These are phyloP conservation scores for Oxycera nigricornis DNA, from an alignment of 2,888 invertebrate genomes.

Conservation along the genomic window DNA sequence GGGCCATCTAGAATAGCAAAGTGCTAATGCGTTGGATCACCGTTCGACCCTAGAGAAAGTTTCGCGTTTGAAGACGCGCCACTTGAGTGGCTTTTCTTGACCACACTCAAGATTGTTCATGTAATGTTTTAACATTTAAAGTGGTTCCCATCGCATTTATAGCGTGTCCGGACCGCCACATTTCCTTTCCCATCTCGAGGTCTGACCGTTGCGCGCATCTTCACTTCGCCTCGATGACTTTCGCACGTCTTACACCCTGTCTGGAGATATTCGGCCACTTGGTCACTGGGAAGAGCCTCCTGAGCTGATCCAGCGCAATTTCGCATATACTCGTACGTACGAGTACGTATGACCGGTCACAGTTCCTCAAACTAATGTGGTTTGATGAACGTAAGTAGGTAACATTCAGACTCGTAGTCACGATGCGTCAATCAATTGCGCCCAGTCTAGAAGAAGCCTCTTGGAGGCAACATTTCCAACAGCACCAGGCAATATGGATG, in stretches of 20 bases:
- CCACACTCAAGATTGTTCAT: slow-evolving; percentile 32
- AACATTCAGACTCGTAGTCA: slow-evolving; percentile 43
- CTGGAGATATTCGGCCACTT: slow-evolving; percentile 32
- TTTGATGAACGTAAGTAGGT: slow-evolving; percentile 36
- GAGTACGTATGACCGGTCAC: slow-evolving; percentile 34
- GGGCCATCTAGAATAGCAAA: not conserved
- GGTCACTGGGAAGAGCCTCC: not conserved
- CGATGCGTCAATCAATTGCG: slow-evolving; percentile 44
- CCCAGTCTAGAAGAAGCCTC: slow-evolving; percentile 15
- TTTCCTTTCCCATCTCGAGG: not conserved
- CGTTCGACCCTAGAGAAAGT: slow-evolving; percentile 34
- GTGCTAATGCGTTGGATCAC: not conserved
- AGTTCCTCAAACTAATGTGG: slow-evolving; percentile 30
- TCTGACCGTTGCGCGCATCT: not conserved
- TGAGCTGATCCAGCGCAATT: slow-evolving; percentile 13
- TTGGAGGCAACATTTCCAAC: slow-evolving; percentile 20
- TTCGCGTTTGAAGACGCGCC: slow-evolving; percentile 17
- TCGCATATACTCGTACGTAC: too few relatives aligned
- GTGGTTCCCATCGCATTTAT: slow-evolving; percentile 30
- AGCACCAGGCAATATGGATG: slow-evolving; percentile 21
- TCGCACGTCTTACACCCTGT: slow-evolving; percentile 14
- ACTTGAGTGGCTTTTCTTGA: slow-evolving; percentile 37
- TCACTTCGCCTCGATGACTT: slow-evolving; percentile 11
- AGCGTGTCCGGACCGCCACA: not conserved
- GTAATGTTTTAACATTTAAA: slow-evolving; percentile 30